These are phyloP conservation scores for Tipula confusa DNA, from an alignment of 2,888 invertebrate species.

Conservation along the genomic window DNA sequence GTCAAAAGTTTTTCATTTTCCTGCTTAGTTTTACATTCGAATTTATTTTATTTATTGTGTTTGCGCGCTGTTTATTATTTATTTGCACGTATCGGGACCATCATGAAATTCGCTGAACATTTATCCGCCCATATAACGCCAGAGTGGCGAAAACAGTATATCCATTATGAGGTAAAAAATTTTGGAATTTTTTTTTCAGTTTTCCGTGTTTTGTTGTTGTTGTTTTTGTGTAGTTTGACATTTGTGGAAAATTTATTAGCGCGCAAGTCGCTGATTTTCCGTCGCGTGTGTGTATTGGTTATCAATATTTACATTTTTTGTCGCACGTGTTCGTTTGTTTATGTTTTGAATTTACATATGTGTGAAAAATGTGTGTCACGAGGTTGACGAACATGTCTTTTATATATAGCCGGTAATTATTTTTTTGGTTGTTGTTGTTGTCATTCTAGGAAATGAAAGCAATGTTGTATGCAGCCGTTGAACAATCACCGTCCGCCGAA, in stretches of 20 bases:
- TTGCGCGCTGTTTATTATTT: neutral
- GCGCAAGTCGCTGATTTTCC: neutral
- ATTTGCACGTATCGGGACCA: neutral
- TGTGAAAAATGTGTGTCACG: neutral
- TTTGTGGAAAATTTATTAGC: slow-evolving; percentile 7
- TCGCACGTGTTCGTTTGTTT: neutral
- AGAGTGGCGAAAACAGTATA: slow-evolving; percentile 88
- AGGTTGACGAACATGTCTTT: neutral
- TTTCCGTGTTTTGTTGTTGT: neutral
- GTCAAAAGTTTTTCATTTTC: neutral
- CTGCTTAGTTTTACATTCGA: neutral
- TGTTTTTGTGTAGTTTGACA: slow-evolving; percentile 27
- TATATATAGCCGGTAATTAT: neutral
- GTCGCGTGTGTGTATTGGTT: neutral
- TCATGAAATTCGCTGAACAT: slow-evolving; percentile 89
- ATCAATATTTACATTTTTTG: too few species aligned
- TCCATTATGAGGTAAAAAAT: slow-evolving; percentile 62
- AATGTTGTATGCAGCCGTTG: slow-evolving; percentile 73
- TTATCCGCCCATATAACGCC: slow-evolving; percentile 83
- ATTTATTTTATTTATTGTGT: neutral
- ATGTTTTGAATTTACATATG: neutral
- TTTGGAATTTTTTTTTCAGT: neutral
- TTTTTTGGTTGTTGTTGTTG: slow-evolving; percentile 29
- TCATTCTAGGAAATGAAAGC: slow-evolving; percentile 76
- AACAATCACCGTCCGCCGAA: slow-evolving; percentile 72